A percentile compares a stretch with the other conserved stretches of the same genome.
phyloP scores from a whole-genome alignment of 2,888 invertebrate genomes.

The Megalurothrips usitatus region DNA sequence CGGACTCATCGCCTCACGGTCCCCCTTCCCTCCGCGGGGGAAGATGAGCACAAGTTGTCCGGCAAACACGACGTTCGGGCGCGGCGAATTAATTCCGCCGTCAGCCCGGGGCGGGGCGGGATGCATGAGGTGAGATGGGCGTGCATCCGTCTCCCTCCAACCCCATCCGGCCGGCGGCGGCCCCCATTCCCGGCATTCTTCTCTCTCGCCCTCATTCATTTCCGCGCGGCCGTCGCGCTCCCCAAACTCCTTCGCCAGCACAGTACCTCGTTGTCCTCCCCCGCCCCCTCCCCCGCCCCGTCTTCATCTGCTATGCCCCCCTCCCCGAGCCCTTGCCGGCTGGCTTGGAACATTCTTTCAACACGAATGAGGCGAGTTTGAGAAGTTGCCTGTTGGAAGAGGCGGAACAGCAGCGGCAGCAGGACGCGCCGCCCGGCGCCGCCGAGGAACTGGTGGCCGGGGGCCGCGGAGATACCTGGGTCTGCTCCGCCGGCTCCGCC shows the following conservation, averaged over 20 bases:
- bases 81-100: background rate
- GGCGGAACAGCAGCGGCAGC: background rate
- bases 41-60: too few relatives aligned
- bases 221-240: too few relatives aligned
- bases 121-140: too few relatives aligned
- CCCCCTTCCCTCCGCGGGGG: too few relatives aligned
- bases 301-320: background rate
- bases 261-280: background rate
- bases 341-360: conserved; percentile 16
- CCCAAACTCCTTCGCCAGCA: background rate
- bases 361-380: conserved; percentile 11
- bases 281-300: background rate
- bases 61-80: background rate
- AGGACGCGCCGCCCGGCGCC: background rate
- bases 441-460: background rate
- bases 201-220: background rate
- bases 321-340: background rate
- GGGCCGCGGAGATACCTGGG: background rate
- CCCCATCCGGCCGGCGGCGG: background rate
- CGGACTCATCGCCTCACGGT: too few relatives aligned
- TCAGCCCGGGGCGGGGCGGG: background rate
- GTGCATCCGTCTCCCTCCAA: too few relatives aligned
- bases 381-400: conserved; percentile 9
- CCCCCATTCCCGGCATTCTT: background rate
- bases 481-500: background rate